phyloP scores from a whole-genome alignment of 2,797 vertebrate species.

The Coracias cyanogaster region DNA sequence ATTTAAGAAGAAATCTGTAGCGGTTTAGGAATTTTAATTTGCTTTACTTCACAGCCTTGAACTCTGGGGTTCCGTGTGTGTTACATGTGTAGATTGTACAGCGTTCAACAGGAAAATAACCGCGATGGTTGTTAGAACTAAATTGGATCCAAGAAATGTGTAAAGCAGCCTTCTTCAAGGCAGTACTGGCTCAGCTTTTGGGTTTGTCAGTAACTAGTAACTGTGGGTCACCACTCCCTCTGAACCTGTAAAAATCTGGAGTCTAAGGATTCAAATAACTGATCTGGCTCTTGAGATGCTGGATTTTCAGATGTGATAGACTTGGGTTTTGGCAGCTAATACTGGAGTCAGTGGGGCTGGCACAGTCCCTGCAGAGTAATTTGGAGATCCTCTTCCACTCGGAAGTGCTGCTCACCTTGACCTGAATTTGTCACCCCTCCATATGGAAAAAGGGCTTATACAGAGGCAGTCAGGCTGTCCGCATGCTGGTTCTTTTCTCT shows the following conservation, averaged over 20 bases:
- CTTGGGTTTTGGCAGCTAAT: neutral
- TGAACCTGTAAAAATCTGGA: neutral
- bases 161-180: neutral
- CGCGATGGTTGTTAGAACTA: neutral
- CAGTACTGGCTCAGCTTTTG: neutral
- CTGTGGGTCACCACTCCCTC: neutral
- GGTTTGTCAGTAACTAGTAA: neutral
- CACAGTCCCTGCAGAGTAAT: no score
- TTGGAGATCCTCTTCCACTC: neutral
- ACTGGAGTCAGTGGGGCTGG: neutral
- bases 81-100: neutral
- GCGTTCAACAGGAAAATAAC: neutral
- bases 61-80: neutral
- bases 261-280: neutral
- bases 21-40: neutral
- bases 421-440: neutral
- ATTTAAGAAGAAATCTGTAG: neutral
- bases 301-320: neutral
- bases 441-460: neutral
- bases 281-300: neutral
- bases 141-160: neutral
- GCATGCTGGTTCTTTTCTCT: rapidly evolving
- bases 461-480: neutral
- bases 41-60: neutral
- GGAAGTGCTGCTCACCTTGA: neutral